A percentile compares a stretch with the other conserved stretches of the same genome.
Evolutionary conservation across 1,140 invertebrate species (phyloP).

Genomic region (Hesperophylax magnus): DNA sequence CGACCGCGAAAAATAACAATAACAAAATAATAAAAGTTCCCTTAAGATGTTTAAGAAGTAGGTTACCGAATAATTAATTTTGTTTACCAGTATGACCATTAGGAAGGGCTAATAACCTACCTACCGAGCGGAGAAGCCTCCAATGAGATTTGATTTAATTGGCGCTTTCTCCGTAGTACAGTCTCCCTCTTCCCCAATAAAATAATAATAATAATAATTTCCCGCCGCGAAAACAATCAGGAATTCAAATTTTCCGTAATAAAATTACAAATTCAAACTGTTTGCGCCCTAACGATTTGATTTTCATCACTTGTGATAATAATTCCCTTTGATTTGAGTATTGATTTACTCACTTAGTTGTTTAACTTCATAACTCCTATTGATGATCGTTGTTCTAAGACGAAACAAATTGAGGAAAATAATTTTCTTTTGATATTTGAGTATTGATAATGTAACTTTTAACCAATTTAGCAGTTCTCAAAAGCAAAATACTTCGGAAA

Average conservation of each 20-base stretch:
- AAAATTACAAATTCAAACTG: conserved; percentile 53
- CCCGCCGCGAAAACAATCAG: conserved; percentile 45
- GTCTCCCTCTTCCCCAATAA: too few relatives aligned
- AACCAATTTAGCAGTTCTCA: too few relatives aligned
- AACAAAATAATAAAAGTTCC: too few relatives aligned
- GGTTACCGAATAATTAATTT: not conserved
- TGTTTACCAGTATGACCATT: conserved; percentile 15
- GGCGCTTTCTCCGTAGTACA: not conserved
- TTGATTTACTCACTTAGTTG: conserved; percentile 22
- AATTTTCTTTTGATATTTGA: too few relatives aligned
- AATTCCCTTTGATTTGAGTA: not conserved
- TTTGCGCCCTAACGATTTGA: not conserved
- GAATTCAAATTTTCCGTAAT: conserved; percentile 48
- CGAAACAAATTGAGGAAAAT: too few relatives aligned
- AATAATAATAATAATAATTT: too few relatives aligned
- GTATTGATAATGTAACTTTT: too few relatives aligned
- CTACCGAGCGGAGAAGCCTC: not conserved
- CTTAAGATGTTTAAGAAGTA: too few relatives aligned
- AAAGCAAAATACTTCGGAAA: too few relatives aligned
- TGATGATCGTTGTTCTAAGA: too few relatives aligned
- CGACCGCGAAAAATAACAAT: too few relatives aligned
- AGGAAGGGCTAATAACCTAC: not conserved
- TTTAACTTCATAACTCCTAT: too few relatives aligned
- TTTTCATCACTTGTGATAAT: conserved; percentile 1
- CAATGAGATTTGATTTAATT: conserved; percentile 18